Percentiles rank a stretch among this genome's conserved stretches.
Conservation (phyloP, 2,797 vertebrate species). For the Anolis apletophallus region DNA sequence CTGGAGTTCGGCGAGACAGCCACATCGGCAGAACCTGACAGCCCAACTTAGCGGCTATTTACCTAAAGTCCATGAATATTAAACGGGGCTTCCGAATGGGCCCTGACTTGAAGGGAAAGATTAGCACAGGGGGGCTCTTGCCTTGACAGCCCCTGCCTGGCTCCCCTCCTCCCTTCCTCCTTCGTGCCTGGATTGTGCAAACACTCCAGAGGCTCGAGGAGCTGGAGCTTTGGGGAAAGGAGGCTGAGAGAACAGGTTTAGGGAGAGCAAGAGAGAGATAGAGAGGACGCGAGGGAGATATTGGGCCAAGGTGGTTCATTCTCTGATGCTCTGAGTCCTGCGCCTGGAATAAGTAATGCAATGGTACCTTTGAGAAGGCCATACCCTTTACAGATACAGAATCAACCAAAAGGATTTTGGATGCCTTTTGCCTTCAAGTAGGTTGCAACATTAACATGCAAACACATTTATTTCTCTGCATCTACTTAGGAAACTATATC, state of each 20-base stretch:
- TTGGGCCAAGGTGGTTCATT: not conserved
- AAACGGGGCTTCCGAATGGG: conserved; percentile 72
- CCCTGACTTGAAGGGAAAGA: conserved; percentile 72
- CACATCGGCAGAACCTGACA: conserved; percentile 75
- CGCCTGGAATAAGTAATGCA: not conserved
- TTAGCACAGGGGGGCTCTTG: conserved; percentile 67
- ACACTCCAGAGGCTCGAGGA: conserved; percentile 68
- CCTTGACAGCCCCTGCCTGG: conserved; percentile 65
- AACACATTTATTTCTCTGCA: not conserved
- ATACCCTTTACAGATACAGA: not conserved
- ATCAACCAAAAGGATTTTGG: not conserved
- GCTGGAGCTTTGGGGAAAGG: conserved; percentile 50
- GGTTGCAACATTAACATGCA: not conserved
- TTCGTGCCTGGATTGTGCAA: conserved; percentile 72
- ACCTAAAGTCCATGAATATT: conserved; percentile 80
- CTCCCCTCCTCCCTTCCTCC: conserved; percentile 26
- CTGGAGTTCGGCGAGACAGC: conserved; percentile 73
- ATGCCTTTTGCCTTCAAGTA: not conserved
- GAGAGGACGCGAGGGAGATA: not conserved
- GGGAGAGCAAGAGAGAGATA: not conserved
- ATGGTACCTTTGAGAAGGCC: not conserved
- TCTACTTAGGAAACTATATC: not conserved
- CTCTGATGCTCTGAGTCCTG: not conserved
- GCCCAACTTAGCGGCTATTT: conserved; percentile 76
- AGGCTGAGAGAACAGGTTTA: conserved; percentile 45